Evolutionary conservation across 2,113 vertebrate species (phyloP).

Genomic region (Gnathonemus longibarbis): DNA sequence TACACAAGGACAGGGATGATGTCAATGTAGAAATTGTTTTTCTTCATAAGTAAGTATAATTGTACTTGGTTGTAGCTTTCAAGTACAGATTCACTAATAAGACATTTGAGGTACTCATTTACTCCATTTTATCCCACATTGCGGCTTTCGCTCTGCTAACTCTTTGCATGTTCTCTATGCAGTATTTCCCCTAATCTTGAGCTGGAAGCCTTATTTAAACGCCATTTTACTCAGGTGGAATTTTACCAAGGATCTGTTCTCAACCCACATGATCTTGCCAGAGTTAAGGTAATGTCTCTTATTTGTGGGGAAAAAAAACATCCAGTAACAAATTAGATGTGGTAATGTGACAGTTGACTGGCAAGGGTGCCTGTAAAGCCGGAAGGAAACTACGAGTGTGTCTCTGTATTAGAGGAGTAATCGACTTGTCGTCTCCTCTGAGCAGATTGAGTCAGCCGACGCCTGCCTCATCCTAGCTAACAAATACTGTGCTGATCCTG

Average conservation of each 20-base stretch:
- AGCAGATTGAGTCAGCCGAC: slow-evolving; percentile 95
- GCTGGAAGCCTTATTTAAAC: slow-evolving; percentile 99
- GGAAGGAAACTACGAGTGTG: neutral
- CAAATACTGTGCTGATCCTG: slow-evolving; percentile 96
- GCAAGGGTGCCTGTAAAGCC: neutral
- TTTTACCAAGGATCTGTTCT: slow-evolving; percentile 99
- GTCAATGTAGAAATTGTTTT: slow-evolving; percentile 99
- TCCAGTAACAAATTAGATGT: neutral
- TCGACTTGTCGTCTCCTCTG: neutral
- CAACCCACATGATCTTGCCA: slow-evolving; percentile 95
- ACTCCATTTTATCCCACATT: neutral
- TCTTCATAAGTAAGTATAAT: slow-evolving; percentile 69
- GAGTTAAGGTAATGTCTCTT: slow-evolving; percentile 82
- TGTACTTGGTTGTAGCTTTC: neutral
- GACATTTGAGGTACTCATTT: neutral
- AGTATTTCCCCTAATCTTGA: slow-evolving; percentile 99
- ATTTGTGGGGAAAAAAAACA: neutral
- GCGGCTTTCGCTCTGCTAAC: neutral
- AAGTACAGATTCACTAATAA: neutral
- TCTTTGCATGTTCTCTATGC: slow-evolving; percentile 25
- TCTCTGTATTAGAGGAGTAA: neutral
- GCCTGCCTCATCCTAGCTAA: slow-evolving; percentile 96
- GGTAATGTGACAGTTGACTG: neutral
- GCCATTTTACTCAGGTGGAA: slow-evolving; percentile 99
- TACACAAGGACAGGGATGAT: slow-evolving; percentile 99